Percentiles rank a stretch among this genome's conserved stretches.
Evolutionary conservation across 2,888 invertebrate species (phyloP).

Genomic region (Tyria jacobaeae): DNA sequence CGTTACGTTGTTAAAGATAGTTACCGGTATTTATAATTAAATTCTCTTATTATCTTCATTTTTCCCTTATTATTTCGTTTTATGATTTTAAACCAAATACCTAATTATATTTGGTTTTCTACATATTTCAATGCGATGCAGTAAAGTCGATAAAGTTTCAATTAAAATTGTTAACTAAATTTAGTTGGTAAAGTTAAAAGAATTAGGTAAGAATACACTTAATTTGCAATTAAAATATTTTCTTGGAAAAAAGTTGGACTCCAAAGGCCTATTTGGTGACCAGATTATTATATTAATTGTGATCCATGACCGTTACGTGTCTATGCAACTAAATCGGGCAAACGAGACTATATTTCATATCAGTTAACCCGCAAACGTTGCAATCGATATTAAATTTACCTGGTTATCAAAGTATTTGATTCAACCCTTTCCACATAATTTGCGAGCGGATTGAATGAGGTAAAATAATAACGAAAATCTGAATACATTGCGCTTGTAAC

Average conservation of each 20-base stretch:
- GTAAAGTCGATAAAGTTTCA: constrained; percentile 21
- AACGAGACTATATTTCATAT: constrained; percentile 51
- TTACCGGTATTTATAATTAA: too few species aligned
- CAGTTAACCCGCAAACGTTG: constrained; percentile 53
- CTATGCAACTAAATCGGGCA: constrained; percentile 46
- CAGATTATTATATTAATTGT: neutral
- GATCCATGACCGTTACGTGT: constrained; percentile 25
- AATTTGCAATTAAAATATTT: neutral
- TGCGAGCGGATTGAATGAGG: constrained; percentile 66
- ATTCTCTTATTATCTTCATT: too few species aligned
- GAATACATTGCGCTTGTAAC: constrained; percentile 65
- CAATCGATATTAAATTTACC: constrained; percentile 65
- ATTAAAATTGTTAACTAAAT: constrained; percentile 20
- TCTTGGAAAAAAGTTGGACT: neutral
- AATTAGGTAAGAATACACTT: neutral
- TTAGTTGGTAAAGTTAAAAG: neutral
- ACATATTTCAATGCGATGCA: constrained; percentile 1
- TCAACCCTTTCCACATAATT: constrained; percentile 64
- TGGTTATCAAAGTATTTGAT: constrained; percentile 67
- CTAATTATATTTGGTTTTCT: too few species aligned
- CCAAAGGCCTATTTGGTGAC: neutral
- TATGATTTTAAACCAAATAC: too few species aligned
- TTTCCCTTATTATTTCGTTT: too few species aligned
- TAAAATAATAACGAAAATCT: constrained; percentile 79
- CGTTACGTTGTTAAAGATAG: too few species aligned